Evolutionary conservation across 1,140 invertebrate species (phyloP), one percentile per base, ranked within the genome.

Genomic region (Rhysida immarginata): DNA sequence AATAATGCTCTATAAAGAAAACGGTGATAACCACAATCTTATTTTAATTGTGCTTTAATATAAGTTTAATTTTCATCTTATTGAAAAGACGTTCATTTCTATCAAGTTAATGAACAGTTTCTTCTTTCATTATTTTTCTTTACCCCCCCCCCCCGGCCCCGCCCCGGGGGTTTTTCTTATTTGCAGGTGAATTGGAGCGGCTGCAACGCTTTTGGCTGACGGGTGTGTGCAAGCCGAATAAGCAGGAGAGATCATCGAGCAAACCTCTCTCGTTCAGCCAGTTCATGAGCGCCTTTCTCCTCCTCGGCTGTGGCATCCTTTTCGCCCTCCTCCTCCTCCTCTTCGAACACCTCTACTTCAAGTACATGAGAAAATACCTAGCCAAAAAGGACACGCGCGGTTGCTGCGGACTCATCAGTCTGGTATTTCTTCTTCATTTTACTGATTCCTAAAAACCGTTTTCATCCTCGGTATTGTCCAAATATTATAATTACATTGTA

Each of bases 161-260:
- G n/a, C n/a, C n/a, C n/a, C n/a, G n/a, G n/a, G n/a, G n/a, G n/a
- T n/a, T 23, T 60, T 44, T 59, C 26, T 29, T 5, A 8, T 20
- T 46, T 18, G 16, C 44, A 86, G 85, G 85, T 45, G 92, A 97
- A 70, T 72, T 99, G 60, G 95, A 99, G 71, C 76, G 94, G 60
- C 74, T 97, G 58, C 79, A 93, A 60, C 79, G 91, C 64, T 96
- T 92, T 68, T 98, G 95, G 93, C 87, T 98, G 81, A 95, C 94
- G 0, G 95, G 95, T 2, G 89, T 91, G 0, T 99, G 96, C 70
- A 86, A 92, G 63, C 87, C 87, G 0, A 87, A 87, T 18, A 90
- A 90, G 64, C 86, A 90, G 67, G 85, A 92, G 65, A 81, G 87
- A 63, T 88, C 89, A 68, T 86, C 83, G 43, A 87, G 84, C 41